phyloP scores from a whole-genome alignment of 1,140 invertebrate genomes.

The Monochamus saltuarius region DNA sequence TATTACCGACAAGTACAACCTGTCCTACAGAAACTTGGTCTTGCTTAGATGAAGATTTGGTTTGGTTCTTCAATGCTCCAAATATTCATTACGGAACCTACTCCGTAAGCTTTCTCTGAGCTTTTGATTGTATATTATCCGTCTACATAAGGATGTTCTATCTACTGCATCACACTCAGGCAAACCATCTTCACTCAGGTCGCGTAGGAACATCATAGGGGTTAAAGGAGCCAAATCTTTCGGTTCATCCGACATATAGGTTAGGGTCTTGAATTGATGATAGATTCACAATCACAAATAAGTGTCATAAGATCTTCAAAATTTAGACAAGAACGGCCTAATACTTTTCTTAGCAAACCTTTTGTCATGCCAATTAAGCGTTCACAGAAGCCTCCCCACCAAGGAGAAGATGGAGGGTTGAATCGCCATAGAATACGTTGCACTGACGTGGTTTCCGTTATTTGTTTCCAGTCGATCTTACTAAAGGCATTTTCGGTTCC shows the following conservation, averaged over 20 bases:
- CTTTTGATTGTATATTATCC: slow-evolving; percentile 6
- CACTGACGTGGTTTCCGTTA: background rate
- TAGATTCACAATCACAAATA: slow-evolving; percentile 43
- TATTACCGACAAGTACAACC: no score
- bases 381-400: slow-evolving; percentile 53
- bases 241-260: slow-evolving; percentile 6
- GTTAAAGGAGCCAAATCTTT: no score
- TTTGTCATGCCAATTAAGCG: slow-evolving; percentile 50
- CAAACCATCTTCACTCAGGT: slow-evolving; percentile 17
- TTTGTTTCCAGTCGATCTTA: slow-evolving; percentile 34
- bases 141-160: slow-evolving; percentile 2
- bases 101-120: slow-evolving; percentile 6
- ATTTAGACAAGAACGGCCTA: slow-evolving; percentile 39
- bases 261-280: slow-evolving; percentile 49
- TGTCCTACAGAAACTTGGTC: no score
- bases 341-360: slow-evolving; percentile 34
- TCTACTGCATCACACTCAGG: slow-evolving; percentile 26
- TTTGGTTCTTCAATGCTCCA: slow-evolving; percentile 10
- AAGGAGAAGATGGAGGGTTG: slow-evolving; percentile 45
- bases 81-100: slow-evolving; percentile 22
- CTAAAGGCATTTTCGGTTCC: slow-evolving; percentile 38
- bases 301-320: slow-evolving; percentile 46
- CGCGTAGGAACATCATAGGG: slow-evolving; percentile 22
- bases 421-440: slow-evolving; percentile 26
- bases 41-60: no score